Percentiles rank a stretch among this genome's conserved stretches.
Evolutionary conservation across 1,140 invertebrate genomes (phyloP).

Genomic region (Zaprionus capensis): DNA sequence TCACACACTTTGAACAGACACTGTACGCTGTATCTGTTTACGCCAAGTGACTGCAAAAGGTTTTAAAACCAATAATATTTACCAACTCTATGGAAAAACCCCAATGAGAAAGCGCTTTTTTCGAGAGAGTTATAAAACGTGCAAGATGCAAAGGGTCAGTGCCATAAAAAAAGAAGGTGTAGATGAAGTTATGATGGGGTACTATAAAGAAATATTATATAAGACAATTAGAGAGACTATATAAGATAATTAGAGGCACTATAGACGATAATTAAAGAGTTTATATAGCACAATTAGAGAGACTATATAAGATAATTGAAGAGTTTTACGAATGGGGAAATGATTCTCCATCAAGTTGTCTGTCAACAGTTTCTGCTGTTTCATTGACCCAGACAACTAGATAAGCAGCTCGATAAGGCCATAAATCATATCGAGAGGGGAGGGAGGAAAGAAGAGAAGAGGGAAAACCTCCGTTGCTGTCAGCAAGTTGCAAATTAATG

Average conservation of each 20-base stretch:
- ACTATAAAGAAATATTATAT: constrained; percentile 1
- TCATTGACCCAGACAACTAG: constrained; percentile 28
- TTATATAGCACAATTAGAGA: not conserved
- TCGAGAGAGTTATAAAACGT: not conserved
- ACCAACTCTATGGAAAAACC: constrained; percentile 5
- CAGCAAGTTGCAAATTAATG: not conserved
- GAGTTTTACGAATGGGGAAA: not conserved
- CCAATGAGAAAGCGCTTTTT: constrained; percentile 8
- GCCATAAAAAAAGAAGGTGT: not conserved
- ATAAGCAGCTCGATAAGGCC: not conserved
- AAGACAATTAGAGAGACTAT: not conserved
- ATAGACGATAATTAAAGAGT: not conserved
- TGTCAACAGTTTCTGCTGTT: not conserved
- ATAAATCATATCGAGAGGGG: not conserved
- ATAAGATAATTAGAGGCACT: not conserved
- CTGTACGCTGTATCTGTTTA: constrained; percentile 2
- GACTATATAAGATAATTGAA: not conserved
- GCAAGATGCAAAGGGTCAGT: not conserved
- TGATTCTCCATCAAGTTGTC: not conserved
- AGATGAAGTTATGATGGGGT: not conserved
- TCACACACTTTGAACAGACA: not conserved
- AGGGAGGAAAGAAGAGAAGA: not conserved
- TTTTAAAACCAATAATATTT: constrained; percentile 12
- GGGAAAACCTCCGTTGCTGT: not conserved
- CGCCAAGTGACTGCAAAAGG: not conserved